Percentiles rank a stretch among this genome's conserved stretches.
These are phyloP conservation scores for Chymomyza fuscimana DNA, from an alignment of 2,888 invertebrate genomes.

Conservation along the genomic window DNA sequence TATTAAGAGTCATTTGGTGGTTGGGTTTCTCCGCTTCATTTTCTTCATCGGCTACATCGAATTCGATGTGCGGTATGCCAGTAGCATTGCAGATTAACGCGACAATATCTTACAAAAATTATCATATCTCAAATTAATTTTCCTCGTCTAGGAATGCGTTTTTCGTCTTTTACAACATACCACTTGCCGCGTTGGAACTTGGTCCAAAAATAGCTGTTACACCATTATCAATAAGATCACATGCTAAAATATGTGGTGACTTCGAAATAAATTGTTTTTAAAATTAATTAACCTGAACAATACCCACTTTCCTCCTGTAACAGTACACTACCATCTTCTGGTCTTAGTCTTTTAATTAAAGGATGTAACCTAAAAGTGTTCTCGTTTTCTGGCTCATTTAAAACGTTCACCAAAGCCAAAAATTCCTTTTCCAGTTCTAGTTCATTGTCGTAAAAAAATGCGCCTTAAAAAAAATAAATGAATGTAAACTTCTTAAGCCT, in stretches of 20 bases:
- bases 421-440: conserved; percentile 83
- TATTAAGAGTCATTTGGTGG: conserved; percentile 84
- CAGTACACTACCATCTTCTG: conserved; percentile 66
- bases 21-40: conserved; percentile 74
- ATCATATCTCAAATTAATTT: conserved; percentile 40
- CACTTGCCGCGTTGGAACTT: conserved; percentile 78
- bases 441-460: conserved; percentile 82
- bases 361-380: conserved; percentile 74
- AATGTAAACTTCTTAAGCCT: not conserved
- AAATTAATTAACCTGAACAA: not conserved
- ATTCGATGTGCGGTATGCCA: conserved; percentile 84
- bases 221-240: conserved; percentile 83
- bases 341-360: conserved; percentile 63
- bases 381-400: conserved; percentile 70
- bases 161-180: conserved; percentile 49
- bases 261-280: not conserved
- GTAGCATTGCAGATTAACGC: conserved; percentile 83
- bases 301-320: conserved; percentile 75
- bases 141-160: conserved; percentile 24
- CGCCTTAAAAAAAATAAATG: conserved; percentile 62
- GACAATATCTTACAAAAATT: conserved; percentile 70
- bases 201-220: conserved; percentile 88
- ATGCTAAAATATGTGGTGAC: conserved; percentile 80
- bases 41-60: conserved; percentile 82
- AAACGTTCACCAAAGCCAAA: conserved; percentile 80